Percentiles rank a stretch among this genome's conserved stretches.
Evolutionary conservation across 2,888 invertebrate species (phyloP).

Genomic region (Plusia festucae): DNA sequence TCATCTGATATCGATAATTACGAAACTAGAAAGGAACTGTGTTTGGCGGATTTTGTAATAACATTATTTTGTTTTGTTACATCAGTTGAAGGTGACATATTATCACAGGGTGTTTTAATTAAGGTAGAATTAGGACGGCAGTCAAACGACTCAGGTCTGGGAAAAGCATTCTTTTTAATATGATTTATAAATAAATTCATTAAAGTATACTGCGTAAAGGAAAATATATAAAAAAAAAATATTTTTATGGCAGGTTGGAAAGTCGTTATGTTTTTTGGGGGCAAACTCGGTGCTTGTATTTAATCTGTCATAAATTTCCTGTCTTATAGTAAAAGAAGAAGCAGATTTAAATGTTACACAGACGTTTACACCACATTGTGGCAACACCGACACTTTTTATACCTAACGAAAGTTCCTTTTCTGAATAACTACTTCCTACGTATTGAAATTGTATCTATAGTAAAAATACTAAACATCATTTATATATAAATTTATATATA

Average conservation of each 20-base stretch:
- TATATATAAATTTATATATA: constrained; percentile 18
- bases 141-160: constrained; percentile 62
- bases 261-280: constrained; percentile 14
- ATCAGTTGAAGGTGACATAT: constrained; percentile 19
- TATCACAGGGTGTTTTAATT: constrained; percentile 87
- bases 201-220: constrained; percentile 20
- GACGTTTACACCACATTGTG: neutral
- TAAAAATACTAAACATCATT: constrained; percentile 23
- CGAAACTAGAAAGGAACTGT: constrained; percentile 35
- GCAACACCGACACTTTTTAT: constrained; percentile 25
- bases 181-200: constrained; percentile 20
- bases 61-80: constrained; percentile 43
- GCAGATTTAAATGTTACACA: neutral
- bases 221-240: constrained; percentile 23
- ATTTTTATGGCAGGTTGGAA: constrained; percentile 23
- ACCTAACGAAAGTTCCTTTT: constrained; percentile 62
- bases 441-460: constrained; percentile 16
- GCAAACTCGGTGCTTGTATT: constrained; percentile 11
- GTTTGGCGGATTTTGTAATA: constrained; percentile 36
- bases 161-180: constrained; percentile 27
- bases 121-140: constrained; percentile 85
- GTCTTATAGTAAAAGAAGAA: neutral
- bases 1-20: constrained; percentile 49
- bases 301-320: neutral
- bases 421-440: constrained; percentile 30